Percentiles rank a stretch among this genome's conserved stretches.
Conservation (phyloP, 2,888 invertebrate species). For the Smittia aterrima region DNA sequence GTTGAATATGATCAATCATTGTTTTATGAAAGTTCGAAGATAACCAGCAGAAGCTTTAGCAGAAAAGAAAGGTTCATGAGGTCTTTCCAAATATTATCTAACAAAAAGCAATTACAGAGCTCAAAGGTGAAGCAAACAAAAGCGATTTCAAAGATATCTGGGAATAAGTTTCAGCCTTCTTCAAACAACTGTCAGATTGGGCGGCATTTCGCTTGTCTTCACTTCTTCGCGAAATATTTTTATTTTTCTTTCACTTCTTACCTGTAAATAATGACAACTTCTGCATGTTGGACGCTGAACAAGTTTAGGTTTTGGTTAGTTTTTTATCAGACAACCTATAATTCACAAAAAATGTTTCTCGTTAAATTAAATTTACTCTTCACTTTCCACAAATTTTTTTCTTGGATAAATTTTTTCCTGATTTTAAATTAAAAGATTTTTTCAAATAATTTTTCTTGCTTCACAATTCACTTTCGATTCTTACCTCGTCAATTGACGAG, state of each 20-base stretch:
- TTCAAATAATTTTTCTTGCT: neutral
- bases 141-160: too few species aligned
- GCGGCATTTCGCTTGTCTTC: neutral
- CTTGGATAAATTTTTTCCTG: neutral
- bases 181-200: neutral
- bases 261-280: conserved; percentile 29
- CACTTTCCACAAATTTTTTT: neutral
- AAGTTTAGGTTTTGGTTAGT: neutral
- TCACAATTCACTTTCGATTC: conserved; percentile 11
- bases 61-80: too few species aligned
- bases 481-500: conserved; percentile 24
- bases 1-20: neutral
- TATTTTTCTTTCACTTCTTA: conserved; percentile 10
- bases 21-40: too few species aligned
- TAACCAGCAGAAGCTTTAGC: too few species aligned
- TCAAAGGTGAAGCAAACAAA: too few species aligned
- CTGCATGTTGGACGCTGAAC: conserved; percentile 22
- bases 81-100: too few species aligned
- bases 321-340: neutral
- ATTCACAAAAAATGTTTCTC: neutral
- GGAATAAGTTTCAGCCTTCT: neutral
- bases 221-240: neutral
- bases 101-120: too few species aligned
- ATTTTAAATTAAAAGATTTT: neutral
- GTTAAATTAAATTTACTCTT: neutral